These are phyloP conservation scores for Parazoanthus swiftii DNA, from an alignment of 92 coral and sea anemone species.

Conservation along the genomic window DNA sequence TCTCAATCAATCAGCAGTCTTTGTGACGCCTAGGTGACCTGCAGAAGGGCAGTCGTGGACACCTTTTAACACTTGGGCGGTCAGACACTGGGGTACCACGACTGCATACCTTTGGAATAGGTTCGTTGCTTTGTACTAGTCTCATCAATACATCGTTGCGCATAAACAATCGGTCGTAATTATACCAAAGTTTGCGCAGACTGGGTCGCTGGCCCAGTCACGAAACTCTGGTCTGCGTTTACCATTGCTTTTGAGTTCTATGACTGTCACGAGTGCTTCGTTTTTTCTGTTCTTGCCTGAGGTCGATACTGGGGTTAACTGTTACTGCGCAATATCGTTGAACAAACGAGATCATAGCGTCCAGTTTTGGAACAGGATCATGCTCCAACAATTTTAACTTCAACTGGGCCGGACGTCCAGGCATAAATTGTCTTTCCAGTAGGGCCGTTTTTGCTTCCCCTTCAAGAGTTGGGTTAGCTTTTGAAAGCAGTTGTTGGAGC, in stretches of 20 bases:
- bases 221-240: neutral
- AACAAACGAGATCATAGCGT: too few relatives aligned
- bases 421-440: too few relatives aligned
- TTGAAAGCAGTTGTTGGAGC: too few relatives aligned
- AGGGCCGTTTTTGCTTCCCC: too few relatives aligned
- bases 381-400: too few relatives aligned
- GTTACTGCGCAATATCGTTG: too few relatives aligned
- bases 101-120: slow-evolving; percentile 33
- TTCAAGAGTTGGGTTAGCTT: too few relatives aligned
- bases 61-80: neutral
- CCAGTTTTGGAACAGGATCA: too few relatives aligned
- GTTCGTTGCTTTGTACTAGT: neutral
- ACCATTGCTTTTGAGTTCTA: slow-evolving; percentile 12
- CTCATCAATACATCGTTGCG: neutral
- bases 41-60: slow-evolving; percentile 33
- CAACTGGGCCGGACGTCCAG: too few relatives aligned
- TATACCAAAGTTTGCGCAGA: slow-evolving; percentile 4
- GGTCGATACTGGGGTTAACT: too few relatives aligned
- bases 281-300: neutral
- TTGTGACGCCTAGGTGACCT: slow-evolving; percentile 10
- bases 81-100: slow-evolving; percentile 1
- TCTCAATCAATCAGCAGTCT: slow-evolving; percentile 35
- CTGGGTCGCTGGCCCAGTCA: slow-evolving; percentile 32
- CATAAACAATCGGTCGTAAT: slow-evolving; percentile 19
- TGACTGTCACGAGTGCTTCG: neutral